Evolutionary conservation across 2,113 vertebrate genomes (phyloP), one percentile per base, ranked within the genome.

Genomic region (Silurus meridionalis): DNA sequence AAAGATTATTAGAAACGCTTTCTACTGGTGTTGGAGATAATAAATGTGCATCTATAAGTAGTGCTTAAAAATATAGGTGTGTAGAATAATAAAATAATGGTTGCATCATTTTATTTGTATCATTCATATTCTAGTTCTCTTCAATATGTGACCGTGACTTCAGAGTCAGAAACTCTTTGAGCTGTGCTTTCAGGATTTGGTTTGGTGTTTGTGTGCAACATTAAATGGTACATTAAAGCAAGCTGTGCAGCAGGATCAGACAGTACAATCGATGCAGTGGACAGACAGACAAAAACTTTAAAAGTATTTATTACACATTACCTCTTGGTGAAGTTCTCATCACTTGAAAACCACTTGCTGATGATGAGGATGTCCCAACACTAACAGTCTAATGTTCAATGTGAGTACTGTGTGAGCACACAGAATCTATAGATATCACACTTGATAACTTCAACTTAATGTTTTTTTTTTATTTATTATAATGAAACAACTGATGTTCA

Each of bases 21-120:
- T 37, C 37, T 37, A 37, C 82, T 53, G 50, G 63, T 53, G 13
- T 53, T 58, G 25, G 28, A 46, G 21, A 53, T 83, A 55, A 83
- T 79, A 23, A 46, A 48, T 63, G 21, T 79, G 55, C 52, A 66
- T 46, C 60, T 85, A 78, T 58, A 25, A 14, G 8, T 82, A 37
- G 6, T 21, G 72, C 77, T 88, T 55, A 28, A 28, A 83, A 28
- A 83, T 88, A 67, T 81, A 89, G 21, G 19, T 88, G 79, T 84
- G 8, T 86, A 52, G 80, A 82, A 64, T 21, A 81, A 63, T 63
- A 82, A 50, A 14, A 64, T 17, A 48, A 74, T 69, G 4, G 48
- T 60, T 8, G 37, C 3, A 8, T 80, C 17, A 9, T 80, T 58
- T 61, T 48, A 80, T 61, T 48, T 48, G 9, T 46, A 23, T 48